Conservation (phyloP, 2,113 vertebrate genomes). For the Sus scrofa region DNA sequence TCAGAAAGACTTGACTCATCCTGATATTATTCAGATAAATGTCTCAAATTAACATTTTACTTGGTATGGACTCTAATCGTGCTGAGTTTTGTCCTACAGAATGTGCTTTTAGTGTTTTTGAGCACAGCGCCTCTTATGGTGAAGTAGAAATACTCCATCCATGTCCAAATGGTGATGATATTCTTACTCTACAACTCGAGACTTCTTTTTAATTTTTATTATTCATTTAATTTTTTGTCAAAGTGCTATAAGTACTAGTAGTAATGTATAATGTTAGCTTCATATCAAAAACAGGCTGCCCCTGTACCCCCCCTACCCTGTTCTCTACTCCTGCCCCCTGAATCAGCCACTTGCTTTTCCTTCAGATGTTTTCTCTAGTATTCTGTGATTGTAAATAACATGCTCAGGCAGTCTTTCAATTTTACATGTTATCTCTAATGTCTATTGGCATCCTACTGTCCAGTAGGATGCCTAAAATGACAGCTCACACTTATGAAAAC, state of each 20-base stretch:
- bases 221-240: neutral
- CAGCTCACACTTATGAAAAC: neutral
- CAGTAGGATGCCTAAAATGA: conserved; percentile 15
- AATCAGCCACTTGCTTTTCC: neutral
- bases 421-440: neutral
- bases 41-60: conserved; percentile 50
- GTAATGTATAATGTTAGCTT: neutral
- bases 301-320: neutral
- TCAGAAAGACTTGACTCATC: conserved; percentile 37
- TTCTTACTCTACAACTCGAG: neutral
- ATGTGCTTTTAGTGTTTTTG: neutral
- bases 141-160: conserved; percentile 2
- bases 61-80: neutral
- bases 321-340: neutral
- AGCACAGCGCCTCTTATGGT: neutral
- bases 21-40: conserved; percentile 53
- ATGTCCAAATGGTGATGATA: neutral
- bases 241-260: neutral
- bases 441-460: neutral
- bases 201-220: neutral
- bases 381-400: neutral
- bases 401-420: neutral
- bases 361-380: neutral
- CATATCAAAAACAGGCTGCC: neutral
- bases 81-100: neutral